Percentiles rank a stretch among this genome's conserved stretches.
Conservation (phyloP, 53 echinoderm and acorn worm genomes). For the Zoroaster sp. region DNA sequence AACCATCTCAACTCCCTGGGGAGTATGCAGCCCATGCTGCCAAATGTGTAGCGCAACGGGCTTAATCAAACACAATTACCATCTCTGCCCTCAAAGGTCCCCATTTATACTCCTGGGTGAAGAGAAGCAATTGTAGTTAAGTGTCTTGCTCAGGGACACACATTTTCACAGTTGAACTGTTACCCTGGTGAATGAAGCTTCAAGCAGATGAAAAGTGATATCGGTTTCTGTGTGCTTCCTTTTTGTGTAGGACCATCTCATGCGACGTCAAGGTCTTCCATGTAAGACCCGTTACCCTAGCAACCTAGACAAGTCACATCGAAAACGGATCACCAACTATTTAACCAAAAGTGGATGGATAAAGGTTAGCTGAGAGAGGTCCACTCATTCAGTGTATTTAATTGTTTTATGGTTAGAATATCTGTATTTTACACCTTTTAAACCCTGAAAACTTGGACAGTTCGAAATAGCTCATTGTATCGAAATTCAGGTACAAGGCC, state of each 20-base stretch:
- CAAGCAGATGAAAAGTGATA: too few species aligned
- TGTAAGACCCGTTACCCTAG: conserved; percentile 94
- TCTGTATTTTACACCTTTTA: conserved; percentile 11
- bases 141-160: too few species aligned
- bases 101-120: too few species aligned
- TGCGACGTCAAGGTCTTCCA: conserved; percentile 92
- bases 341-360: conserved; percentile 94
- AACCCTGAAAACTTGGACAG: conserved; percentile 29
- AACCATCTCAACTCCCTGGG: too few species aligned
- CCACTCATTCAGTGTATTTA: background rate
- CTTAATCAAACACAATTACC: too few species aligned
- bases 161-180: too few species aligned
- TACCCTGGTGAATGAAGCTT: too few species aligned
- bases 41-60: too few species aligned
- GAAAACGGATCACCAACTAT: conserved; percentile 96
- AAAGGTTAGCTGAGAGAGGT: conserved; percentile 79
- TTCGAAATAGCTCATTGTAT: background rate
- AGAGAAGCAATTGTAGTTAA: too few species aligned
- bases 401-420: background rate
- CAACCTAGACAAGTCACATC: conserved; percentile 93
- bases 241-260: conserved; percentile 82
- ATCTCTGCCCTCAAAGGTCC: too few species aligned
- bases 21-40: too few species aligned
- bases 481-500: background rate
- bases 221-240: background rate